A percentile compares a stretch with the other conserved stretches of the same genome.
Conservation (phyloP, 2,113 vertebrate genomes). For the Callopanchax toddi region DNA sequence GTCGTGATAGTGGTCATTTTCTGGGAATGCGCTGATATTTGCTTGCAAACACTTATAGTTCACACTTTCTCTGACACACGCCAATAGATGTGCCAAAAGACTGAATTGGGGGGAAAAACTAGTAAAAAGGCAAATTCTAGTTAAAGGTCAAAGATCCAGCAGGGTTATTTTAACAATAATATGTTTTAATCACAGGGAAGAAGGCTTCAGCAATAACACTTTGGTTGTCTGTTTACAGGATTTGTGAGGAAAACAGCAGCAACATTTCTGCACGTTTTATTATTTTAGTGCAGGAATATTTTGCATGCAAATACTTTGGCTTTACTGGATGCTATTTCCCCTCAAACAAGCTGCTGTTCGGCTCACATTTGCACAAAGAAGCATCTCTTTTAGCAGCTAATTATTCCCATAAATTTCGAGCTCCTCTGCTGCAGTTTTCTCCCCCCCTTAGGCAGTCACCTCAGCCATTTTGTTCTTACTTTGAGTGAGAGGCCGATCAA, state of each 20-base stretch:
- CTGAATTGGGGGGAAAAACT: neutral
- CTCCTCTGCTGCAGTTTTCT: constrained; percentile 29
- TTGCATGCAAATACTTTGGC: constrained; percentile 21
- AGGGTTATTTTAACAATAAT: constrained; percentile 28
- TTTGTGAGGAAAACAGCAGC: neutral
- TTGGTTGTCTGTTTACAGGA: constrained; percentile 17
- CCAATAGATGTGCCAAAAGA: neutral
- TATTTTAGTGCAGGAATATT: constrained; percentile 18
- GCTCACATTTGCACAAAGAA: constrained; percentile 37
- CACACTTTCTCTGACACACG: neutral
- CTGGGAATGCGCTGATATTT: neutral
- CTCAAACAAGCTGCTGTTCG: neutral
- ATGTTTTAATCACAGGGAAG: constrained; percentile 5
- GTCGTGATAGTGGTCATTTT: neutral
- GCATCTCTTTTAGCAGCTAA: constrained; percentile 33
- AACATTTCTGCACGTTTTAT: neutral
- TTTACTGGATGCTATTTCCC: too few species aligned
- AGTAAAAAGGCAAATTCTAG: neutral
- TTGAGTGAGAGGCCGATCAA: constrained; percentile 58
- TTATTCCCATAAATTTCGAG: constrained; percentile 51
- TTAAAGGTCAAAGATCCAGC: constrained; percentile 52
- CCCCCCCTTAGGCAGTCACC: constrained; percentile 38
- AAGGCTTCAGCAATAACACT: constrained; percentile 19
- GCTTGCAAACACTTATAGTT: constrained; percentile 4
- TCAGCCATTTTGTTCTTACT: constrained; percentile 75